phyloP scores from a whole-genome alignment of 2,888 invertebrate species.

The Neoaliturus tenellus region DNA sequence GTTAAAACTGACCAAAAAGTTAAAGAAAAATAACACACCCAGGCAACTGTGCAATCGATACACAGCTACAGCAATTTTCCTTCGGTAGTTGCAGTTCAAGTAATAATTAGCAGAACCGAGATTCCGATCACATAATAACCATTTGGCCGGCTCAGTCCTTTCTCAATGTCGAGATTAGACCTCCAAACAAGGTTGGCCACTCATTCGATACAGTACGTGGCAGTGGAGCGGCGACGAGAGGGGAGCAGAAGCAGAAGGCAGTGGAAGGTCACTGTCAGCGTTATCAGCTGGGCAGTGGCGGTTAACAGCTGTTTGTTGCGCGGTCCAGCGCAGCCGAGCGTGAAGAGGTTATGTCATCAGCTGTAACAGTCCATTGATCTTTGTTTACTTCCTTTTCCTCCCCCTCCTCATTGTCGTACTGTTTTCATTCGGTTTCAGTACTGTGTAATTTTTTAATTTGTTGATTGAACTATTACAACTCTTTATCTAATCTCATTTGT shows the following conservation, averaged over 20 bases:
- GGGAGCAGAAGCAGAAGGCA: slow-evolving; percentile 6
- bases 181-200: slow-evolving; percentile 41
- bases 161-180: slow-evolving; percentile 16
- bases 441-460: too few species aligned
- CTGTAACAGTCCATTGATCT: slow-evolving; percentile 24
- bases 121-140: slow-evolving; percentile 13
- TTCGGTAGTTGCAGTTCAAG: too few species aligned
- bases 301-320: slow-evolving; percentile 10
- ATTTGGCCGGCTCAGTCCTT: background rate
- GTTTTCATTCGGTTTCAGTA: too few species aligned
- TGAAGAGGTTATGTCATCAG: slow-evolving; percentile 21
- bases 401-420: background rate
- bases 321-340: background rate
- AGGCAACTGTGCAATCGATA: too few species aligned
- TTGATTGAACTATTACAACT: too few species aligned
- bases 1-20: too few species aligned
- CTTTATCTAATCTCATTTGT: too few species aligned
- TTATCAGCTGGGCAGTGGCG: slow-evolving; percentile 9
- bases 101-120: background rate
- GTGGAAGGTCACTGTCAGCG: slow-evolving; percentile 29
- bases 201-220: slow-evolving; percentile 46
- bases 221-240: background rate
- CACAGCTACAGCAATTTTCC: too few species aligned
- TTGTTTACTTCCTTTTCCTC: background rate
- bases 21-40: too few species aligned